A percentile compares a stretch with the other conserved stretches of the same genome.
These are phyloP conservation scores for Metaphire vulgaris DNA, from an alignment of 1,140 invertebrate genomes.

Conservation along the genomic window DNA sequence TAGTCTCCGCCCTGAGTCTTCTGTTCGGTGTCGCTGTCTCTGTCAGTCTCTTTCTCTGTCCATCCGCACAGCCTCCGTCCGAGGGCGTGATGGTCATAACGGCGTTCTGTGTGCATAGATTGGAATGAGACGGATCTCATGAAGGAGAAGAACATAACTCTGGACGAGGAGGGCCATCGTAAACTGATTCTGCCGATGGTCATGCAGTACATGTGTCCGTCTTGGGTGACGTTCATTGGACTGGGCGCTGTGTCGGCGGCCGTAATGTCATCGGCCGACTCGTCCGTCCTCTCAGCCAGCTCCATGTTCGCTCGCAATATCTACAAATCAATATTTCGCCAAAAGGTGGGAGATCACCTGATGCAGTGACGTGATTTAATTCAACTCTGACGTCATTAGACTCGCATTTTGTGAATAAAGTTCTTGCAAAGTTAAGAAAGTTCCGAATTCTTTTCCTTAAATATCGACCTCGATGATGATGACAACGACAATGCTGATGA, in stretches of 20 bases:
- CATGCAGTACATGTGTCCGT: conserved; percentile 56
- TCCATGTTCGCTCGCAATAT: conserved; percentile 32
- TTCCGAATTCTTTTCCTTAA: too few species aligned
- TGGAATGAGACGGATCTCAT: conserved; percentile 84
- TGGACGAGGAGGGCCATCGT: conserved; percentile 60
- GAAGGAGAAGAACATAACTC: conserved; percentile 61
- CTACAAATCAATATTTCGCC: conserved; percentile 33
- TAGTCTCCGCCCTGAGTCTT: too few species aligned
- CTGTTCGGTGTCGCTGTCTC: too few species aligned
- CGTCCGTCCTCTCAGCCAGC: conserved; percentile 29
- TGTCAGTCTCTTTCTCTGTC: too few species aligned
- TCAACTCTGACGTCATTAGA: too few species aligned
- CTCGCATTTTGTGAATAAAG: neutral
- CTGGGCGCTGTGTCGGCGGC: conserved; percentile 32
- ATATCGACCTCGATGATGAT: neutral
- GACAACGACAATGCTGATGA: too few species aligned
- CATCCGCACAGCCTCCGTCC: too few species aligned
- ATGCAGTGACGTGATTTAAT: too few species aligned
- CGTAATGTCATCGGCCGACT: conserved; percentile 31
- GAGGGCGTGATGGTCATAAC: conserved; percentile 9
- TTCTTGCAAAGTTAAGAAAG: neutral
- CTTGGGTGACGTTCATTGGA: conserved; percentile 31
- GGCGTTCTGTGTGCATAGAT: too few species aligned
- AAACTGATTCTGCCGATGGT: conserved; percentile 95
- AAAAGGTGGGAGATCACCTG: conserved; percentile 36